Percentiles rank a stretch among this genome's conserved stretches.
phyloP scores from a whole-genome alignment of 2,113 vertebrate species.

The Nycticorax nycticorax region DNA sequence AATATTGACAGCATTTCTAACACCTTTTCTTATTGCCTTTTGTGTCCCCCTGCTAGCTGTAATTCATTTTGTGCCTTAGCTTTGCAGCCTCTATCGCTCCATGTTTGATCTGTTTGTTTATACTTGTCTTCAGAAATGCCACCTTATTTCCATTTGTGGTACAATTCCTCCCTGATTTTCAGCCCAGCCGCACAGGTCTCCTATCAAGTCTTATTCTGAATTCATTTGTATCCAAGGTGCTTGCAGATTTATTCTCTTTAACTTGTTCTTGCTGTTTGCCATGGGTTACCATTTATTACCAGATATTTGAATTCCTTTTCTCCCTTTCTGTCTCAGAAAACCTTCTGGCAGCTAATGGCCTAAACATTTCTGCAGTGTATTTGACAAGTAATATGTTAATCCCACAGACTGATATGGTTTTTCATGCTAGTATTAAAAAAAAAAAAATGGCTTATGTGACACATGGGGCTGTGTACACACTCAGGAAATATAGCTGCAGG shows the following conservation, averaged over 20 bases:
- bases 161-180: constrained; percentile 41
- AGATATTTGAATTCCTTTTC: not conserved
- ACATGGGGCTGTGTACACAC: fast-evolving
- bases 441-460: not conserved
- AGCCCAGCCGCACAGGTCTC: not conserved
- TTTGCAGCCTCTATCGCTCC: not conserved
- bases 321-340: not conserved
- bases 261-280: not conserved
- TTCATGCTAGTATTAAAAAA: not conserved
- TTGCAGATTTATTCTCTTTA: constrained; percentile 15
- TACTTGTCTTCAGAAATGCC: constrained; percentile 25
- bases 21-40: constrained; percentile 44
- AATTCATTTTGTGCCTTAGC: constrained; percentile 38
- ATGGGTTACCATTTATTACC: not conserved
- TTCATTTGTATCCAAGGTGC: not conserved
- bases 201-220: not conserved
- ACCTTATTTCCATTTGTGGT: constrained; percentile 33
- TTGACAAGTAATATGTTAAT: constrained; percentile 10
- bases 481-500: not conserved
- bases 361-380: not conserved
- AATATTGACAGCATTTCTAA: constrained; percentile 26
- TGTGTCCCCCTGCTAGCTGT: constrained; percentile 5
- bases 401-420: not conserved
- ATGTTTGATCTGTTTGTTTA: constrained; percentile 34
- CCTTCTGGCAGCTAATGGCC: not conserved